Percentiles rank a stretch among this genome's conserved stretches.
Evolutionary conservation across 92 coral and sea anemone genomes (phyloP).

Genomic region (Porites divaricata): DNA sequence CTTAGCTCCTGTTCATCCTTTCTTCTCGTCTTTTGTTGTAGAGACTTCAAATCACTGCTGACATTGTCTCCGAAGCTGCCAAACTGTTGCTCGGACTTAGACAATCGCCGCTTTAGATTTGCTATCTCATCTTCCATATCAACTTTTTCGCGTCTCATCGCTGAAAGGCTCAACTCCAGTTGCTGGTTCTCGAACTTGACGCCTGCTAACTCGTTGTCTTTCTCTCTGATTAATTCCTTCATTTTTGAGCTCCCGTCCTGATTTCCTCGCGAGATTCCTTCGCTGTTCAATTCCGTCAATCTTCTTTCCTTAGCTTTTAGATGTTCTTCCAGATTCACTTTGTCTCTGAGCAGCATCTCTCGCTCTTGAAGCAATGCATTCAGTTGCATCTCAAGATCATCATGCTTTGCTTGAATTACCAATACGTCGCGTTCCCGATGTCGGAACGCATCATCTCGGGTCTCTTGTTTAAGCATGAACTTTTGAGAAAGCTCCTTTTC

Average conservation of each 20-base stretch:
- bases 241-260: conserved; percentile 61
- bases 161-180: conserved; percentile 67
- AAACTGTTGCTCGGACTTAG: conserved; percentile 20
- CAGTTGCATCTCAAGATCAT: conserved; percentile 60
- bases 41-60: conserved; percentile 51
- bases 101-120: conserved; percentile 55
- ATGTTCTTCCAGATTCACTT: conserved; percentile 69
- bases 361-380: conserved; percentile 59
- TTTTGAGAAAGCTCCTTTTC: conserved; percentile 80
- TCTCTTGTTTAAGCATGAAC: conserved; percentile 57
- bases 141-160: conserved; percentile 77
- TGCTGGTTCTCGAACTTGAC: conserved; percentile 77
- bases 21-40: conserved; percentile 60
- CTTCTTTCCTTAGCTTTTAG: conserved; percentile 58
- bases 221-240: conserved; percentile 67
- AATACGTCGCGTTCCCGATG: conserved; percentile 69
- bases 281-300: conserved; percentile 43
- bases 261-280: conserved; percentile 11
- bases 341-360: conserved; percentile 75
- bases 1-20: conserved; percentile 82
- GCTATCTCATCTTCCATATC: conserved; percentile 88
- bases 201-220: conserved; percentile 73
- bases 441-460: conserved; percentile 57
- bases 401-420: conserved; percentile 68
- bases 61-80: conserved; percentile 51